Evolutionary conservation across 2,888 invertebrate species (phyloP).

Genomic region (Actias luna): DNA sequence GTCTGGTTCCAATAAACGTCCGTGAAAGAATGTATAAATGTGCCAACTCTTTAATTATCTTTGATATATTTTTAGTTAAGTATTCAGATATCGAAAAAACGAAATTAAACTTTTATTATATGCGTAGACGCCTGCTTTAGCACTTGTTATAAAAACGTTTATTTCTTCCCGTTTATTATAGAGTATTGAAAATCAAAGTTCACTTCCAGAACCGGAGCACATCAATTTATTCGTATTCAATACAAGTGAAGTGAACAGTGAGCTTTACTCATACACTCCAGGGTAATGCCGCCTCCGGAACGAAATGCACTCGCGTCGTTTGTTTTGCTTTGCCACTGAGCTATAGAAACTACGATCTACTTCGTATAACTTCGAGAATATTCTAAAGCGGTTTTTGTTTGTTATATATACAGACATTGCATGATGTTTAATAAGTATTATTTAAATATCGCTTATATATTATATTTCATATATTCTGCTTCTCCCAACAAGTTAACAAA

Average conservation of each 20-base stretch:
- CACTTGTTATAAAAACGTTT: neutral
- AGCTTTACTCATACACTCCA: conserved; percentile 31
- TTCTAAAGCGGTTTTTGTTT: conserved; percentile 22
- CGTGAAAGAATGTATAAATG: too few species aligned
- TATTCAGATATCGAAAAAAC: too few species aligned
- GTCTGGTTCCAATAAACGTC: too few species aligned
- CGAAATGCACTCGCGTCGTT: conserved; percentile 22
- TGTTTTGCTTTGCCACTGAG: conserved; percentile 14
- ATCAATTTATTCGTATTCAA: conserved; percentile 32
- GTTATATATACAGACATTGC: neutral
- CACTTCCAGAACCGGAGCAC: conserved; percentile 10
- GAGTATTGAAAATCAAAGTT: conserved; percentile 3
- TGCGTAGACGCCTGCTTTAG: neutral
- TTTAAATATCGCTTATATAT: neutral
- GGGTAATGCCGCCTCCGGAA: conserved; percentile 29
- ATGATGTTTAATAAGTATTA: neutral
- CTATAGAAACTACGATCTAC: conserved; percentile 17
- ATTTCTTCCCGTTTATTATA: neutral
- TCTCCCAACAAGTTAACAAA: too few species aligned
- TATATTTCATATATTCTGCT: too few species aligned
- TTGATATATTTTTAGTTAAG: too few species aligned
- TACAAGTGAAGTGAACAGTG: conserved; percentile 24
- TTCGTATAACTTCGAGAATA: conserved; percentile 26
- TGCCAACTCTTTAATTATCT: too few species aligned
- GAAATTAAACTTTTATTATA: too few species aligned